Percentiles rank a stretch among this genome's conserved stretches.
These are phyloP conservation scores for Microctenopoma lineatum DNA, from an alignment of 2,797 vertebrate species.

Conservation along the genomic window DNA sequence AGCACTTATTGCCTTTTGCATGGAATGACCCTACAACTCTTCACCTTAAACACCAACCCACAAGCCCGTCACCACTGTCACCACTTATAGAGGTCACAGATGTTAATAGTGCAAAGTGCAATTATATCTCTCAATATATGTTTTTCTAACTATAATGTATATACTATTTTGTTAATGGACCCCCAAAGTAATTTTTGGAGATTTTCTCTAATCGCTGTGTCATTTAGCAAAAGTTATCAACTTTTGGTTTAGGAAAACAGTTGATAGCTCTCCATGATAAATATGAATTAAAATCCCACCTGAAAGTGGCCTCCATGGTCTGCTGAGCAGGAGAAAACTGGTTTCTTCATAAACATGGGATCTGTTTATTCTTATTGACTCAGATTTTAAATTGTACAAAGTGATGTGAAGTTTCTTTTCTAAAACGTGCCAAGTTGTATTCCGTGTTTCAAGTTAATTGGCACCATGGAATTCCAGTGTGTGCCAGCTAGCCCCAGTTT, in stretches of 20 bases:
- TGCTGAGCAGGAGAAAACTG: conserved; percentile 19
- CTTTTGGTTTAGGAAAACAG: neutral
- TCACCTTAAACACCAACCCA: conserved; percentile 52
- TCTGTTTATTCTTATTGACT: conserved; percentile 26
- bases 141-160: conserved; percentile 77
- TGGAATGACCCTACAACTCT: conserved; percentile 51
- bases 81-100: conserved; percentile 46
- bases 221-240: conserved; percentile 48
- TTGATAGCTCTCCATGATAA: conserved; percentile 25
- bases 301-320: conserved; percentile 21
- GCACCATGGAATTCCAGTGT: conserved; percentile 47
- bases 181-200: conserved; percentile 77
- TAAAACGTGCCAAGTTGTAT: conserved; percentile 37
- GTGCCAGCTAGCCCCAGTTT: conserved; percentile 48
- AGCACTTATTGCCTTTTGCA: conserved; percentile 82
- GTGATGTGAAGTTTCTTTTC: conserved; percentile 18
- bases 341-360: conserved; percentile 31
- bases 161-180: conserved; percentile 72
- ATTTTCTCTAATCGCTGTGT: conserved; percentile 63
- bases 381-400: conserved; percentile 39
- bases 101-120: conserved; percentile 68
- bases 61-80: conserved; percentile 29
- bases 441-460: conserved; percentile 59
- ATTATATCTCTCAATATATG: conserved; percentile 79
- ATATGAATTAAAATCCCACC: conserved; percentile 21